Evolutionary conservation across 2,113 vertebrate genomes (phyloP), one percentile per base, ranked within the genome.

Genomic region (Pogonocichla stellata): DNA sequence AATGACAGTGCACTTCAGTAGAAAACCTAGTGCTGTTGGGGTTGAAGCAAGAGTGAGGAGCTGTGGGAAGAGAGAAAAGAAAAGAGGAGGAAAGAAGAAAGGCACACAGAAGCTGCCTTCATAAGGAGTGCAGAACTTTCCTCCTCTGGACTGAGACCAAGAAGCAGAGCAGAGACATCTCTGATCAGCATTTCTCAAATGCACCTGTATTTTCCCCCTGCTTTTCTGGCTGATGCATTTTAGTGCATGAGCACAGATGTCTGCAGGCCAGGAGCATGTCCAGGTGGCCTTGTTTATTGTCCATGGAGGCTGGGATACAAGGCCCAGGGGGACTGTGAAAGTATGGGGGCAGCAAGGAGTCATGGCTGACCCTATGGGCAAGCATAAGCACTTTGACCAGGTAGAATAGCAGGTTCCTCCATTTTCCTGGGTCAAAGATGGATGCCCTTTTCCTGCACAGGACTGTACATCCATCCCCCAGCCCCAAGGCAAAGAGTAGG

Each of bases 391-490:
- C 80, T 90, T 84, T 22, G 54, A 56, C 53, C 19, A 28, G 72
- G 86, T 91, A 80, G 78, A 90, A 80, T 25, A 64, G 33, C 60
- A 16, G 53, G 24, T 70, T 86, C 19, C 25, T 91, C 36, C 38
- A 42, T 3, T 25, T 61, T 94, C 57, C 48, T 89, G 38, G 15
- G 43, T 34, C 71, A 66, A 88, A 93, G 53, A 87, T 5, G 1
- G 70, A 38, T 90, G 66, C 54, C 90, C 57, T 91, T 94, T 95
- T 87, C 78, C 51, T 73, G 54, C 19, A 36, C 23, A 36, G 19
- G 20, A 19, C 8, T 64, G 20, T 10, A 11, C 11, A 66, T 45
- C 58, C 17, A 19, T 25, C 1, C 0, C 23, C 10, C 64, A 62
- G 17, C 28, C 34, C 16, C 2, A 2, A 80, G 42, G 50, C 33